These are phyloP conservation scores for Aldrovandia affinis DNA, from an alignment of 2,797 vertebrate species.

Conservation along the genomic window DNA sequence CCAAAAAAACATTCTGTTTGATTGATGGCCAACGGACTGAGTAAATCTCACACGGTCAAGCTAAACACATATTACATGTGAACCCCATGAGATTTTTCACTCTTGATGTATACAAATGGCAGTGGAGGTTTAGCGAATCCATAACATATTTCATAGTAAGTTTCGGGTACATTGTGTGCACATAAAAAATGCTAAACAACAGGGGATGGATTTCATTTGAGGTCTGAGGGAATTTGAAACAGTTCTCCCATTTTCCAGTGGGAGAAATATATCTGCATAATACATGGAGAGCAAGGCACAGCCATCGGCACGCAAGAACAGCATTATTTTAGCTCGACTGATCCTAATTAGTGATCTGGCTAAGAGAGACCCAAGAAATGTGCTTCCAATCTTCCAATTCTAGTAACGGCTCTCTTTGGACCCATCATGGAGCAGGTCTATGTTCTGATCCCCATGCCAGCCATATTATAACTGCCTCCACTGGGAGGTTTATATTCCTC, in stretches of 20 bases:
- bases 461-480: not conserved
- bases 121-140: not conserved
- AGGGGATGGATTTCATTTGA: constrained; percentile 58
- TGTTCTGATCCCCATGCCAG: constrained; percentile 15
- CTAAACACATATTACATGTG: not conserved
- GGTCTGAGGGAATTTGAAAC: constrained; percentile 66
- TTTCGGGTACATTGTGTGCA: constrained; percentile 47
- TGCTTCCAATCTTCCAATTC: constrained; percentile 39
- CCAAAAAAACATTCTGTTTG: not conserved
- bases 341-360: constrained; percentile 38
- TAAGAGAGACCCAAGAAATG: constrained; percentile 31
- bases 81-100: constrained; percentile 4
- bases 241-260: constrained; percentile 51
- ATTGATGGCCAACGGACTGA: not conserved
- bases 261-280: constrained; percentile 47
- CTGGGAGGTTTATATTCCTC: constrained; percentile 13
- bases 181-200: constrained; percentile 62
- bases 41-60: not conserved
- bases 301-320: constrained; percentile 48
- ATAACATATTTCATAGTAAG: not conserved
- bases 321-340: constrained; percentile 36
- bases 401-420: not conserved
- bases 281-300: constrained; percentile 50
- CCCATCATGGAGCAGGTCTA: not conserved
- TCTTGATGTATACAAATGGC: not conserved